Base-by-base conservation (phyloP, 2,113 vertebrate genomes). In the Dromas ardeola region DNA sequence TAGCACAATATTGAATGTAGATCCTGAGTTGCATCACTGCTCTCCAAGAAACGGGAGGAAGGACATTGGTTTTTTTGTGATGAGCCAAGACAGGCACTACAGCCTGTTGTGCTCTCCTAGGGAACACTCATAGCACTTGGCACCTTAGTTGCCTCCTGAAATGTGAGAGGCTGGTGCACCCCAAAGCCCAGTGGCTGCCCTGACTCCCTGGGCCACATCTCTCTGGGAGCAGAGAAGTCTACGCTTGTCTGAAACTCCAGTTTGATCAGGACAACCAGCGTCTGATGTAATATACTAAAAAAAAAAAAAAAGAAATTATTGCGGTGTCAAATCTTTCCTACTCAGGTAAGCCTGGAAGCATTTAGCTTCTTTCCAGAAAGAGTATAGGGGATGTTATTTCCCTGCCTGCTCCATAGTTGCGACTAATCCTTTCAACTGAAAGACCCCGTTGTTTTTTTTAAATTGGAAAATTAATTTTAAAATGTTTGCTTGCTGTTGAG, bases 391-490 rank as follows among this genome's bases (percentile, higher is more conserved):
- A 52, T 56, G 45, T 59, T 74, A 74, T 45, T 91, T 52, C 52
- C 58, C 70, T 66, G 36, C 30, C 40, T 80, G 49, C 30, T 82
- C 52, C 53, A 50, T 2, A 65, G 70, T 26, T 85, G 26, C 20
- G 14, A 61, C 53, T 87, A 85, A 91, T 77, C 58, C 45, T 88
- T 81, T 86, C 26, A 86, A 50, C 25, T 82, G 56, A 85, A 84
- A 93, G 62, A 69, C 40, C 20, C 10, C 40, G 81, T 45, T 93
- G 56, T 62, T 49, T 49, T 95, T 62, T 62, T 52, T 56, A 90
- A 72, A 82, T 58, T 83, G 47, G 73, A 93, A 94, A 93, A 79
- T 82, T 85, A 72, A 88, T 95, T 94, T 82, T 56, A 45, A 95
- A 83, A 70, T 76, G 45, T 81, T 94, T 93, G 40, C 34, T 95